Percentiles rank a stretch among this genome's conserved stretches.
phyloP scores from a whole-genome alignment of 2,888 invertebrate genomes.

The Nomada goodeniana region DNA sequence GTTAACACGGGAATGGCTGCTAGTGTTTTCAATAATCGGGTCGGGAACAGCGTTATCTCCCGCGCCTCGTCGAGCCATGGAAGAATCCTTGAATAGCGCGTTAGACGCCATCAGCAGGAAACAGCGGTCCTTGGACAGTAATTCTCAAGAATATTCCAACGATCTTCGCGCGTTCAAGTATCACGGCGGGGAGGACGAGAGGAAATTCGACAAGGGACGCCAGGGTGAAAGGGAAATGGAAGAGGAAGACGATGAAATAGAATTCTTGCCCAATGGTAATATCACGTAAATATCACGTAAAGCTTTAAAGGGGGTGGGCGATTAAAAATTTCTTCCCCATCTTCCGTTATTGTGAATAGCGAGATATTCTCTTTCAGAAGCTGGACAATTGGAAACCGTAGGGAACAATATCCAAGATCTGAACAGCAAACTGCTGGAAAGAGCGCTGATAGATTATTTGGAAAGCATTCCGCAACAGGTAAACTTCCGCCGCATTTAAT shows the following conservation, averaged over 20 bases:
- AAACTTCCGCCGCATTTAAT: neutral
- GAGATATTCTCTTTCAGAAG: conserved; percentile 66
- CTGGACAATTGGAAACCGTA: conserved; percentile 84
- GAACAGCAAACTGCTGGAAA: conserved; percentile 75
- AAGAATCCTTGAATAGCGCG: conserved; percentile 84
- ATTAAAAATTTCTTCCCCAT: too few species aligned
- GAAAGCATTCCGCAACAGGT: conserved; percentile 74
- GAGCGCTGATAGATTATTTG: conserved; percentile 76
- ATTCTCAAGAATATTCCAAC: conserved; percentile 76
- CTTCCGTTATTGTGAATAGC: too few species aligned
- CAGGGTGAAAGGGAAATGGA: conserved; percentile 65
- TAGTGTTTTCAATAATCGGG: conserved; percentile 63
- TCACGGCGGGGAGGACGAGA: conserved; percentile 69
- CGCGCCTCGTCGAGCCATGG: conserved; percentile 69
- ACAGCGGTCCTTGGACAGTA: conserved; percentile 80
- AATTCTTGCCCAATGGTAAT: conserved; percentile 76
- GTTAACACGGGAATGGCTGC: conserved; percentile 63
- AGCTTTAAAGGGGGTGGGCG: neutral
- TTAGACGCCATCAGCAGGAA: conserved; percentile 84
- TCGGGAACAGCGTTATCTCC: conserved; percentile 63
- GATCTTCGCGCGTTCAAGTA: conserved; percentile 77
- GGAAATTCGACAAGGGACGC: conserved; percentile 71
- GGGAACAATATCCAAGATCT: conserved; percentile 83
- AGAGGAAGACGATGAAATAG: conserved; percentile 72
- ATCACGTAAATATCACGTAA: neutral